Conservation (phyloP, 2,113 vertebrate genomes). For the Phodopus roborovskii region DNA sequence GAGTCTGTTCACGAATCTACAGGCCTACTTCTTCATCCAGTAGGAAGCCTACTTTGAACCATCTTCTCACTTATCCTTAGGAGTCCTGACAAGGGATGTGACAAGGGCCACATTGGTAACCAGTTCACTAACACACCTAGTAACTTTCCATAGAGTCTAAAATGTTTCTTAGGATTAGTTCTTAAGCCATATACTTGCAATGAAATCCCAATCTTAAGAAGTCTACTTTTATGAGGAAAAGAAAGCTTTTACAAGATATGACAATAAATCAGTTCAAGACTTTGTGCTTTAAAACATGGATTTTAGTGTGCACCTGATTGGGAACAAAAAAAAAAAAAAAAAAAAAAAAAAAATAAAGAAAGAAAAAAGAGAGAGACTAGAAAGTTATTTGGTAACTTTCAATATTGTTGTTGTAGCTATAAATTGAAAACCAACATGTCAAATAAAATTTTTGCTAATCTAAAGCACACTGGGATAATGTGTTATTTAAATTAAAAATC, state of each 20-base stretch:
- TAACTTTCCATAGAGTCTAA: neutral
- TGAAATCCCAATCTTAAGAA: neutral
- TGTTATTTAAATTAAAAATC: slow-evolving; percentile 61
- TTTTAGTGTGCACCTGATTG: neutral
- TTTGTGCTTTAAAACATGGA: neutral
- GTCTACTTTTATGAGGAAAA: neutral
- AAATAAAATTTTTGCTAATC: slow-evolving; percentile 54
- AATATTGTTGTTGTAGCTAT: slow-evolving; percentile 16
- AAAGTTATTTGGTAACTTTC: slow-evolving; percentile 13
- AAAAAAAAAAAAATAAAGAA: too few species aligned
- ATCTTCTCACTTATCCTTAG: neutral
- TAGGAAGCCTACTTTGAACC: neutral
- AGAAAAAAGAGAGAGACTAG: too few species aligned
- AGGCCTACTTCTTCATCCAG: neutral
- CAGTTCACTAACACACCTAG: neutral
- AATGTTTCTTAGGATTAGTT: neutral
- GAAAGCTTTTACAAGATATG: slow-evolving; percentile 1
- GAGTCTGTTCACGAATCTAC: neutral
- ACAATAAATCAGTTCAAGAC: neutral
- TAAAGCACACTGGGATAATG: slow-evolving; percentile 10
- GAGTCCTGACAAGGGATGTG: neutral
- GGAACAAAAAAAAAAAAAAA: too few species aligned
- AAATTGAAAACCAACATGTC: neutral
- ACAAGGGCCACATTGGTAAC: neutral
- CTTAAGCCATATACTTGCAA: neutral